Percentiles rank a stretch among this genome's conserved stretches.
Evolutionary conservation across 2,113 vertebrate species (phyloP).

Genomic region (Ranitomeya variabilis): DNA sequence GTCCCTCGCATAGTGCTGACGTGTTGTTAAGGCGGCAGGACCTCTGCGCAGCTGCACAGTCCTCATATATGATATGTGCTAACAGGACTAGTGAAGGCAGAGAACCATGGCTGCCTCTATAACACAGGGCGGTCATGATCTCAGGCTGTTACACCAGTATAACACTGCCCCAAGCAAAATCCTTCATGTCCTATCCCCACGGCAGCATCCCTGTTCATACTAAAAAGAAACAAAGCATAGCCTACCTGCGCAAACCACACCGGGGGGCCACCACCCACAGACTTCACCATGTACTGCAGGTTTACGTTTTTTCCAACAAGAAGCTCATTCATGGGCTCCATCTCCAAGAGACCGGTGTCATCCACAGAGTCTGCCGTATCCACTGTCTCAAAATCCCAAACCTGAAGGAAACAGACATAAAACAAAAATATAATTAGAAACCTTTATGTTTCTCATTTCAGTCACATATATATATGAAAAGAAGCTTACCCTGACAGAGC

Average conservation of each 20-base stretch:
- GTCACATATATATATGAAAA: background rate
- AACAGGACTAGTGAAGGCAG: background rate
- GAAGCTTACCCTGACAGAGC: conserved; percentile 81
- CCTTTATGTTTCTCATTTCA: background rate
- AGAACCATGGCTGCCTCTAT: no score
- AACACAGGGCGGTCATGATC: no score
- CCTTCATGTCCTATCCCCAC: no score
- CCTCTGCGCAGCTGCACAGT: background rate
- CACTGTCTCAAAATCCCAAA: conserved; percentile 89
- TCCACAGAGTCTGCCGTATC: conserved; percentile 76
- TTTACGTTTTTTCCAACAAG: conserved; percentile 79
- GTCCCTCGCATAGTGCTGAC: no score
- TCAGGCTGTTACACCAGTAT: no score
- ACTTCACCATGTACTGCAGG: conserved; percentile 83
- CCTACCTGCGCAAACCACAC: conserved; percentile 93
- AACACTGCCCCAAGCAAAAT: no score
- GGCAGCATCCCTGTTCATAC: no score
- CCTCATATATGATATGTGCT: no score
- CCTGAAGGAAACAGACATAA: conserved; percentile 65
- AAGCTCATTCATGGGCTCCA: conserved; percentile 90
- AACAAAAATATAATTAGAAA: no score
- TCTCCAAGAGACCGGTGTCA: conserved; percentile 76
- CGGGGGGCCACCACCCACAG: conserved; percentile 69
- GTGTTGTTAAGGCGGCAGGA: background rate
- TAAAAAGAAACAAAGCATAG: background rate